phyloP scores from a whole-genome alignment of 2,888 invertebrate genomes.

The Choristoneura rosaceana region DNA sequence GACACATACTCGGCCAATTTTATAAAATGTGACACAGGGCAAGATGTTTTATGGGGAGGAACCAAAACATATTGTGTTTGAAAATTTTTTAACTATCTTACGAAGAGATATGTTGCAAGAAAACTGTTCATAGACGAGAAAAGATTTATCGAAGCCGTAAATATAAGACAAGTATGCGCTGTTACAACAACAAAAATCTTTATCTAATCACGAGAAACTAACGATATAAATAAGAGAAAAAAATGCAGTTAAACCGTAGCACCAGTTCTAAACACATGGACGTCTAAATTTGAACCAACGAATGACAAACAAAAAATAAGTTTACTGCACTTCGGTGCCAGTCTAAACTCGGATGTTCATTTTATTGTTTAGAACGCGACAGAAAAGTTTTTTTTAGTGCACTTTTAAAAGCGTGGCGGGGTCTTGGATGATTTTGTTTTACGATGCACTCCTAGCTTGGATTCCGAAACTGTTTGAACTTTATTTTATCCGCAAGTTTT shows the following conservation, averaged over 20 bases:
- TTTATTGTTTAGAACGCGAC: conserved; percentile 79
- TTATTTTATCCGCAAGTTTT: conserved; percentile 32
- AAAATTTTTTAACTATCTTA: neutral
- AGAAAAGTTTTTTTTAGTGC: conserved; percentile 79
- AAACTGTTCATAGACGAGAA: neutral
- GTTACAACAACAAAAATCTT: conserved; percentile 8
- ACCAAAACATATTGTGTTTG: neutral
- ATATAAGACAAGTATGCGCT: conserved; percentile 15
- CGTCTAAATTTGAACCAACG: conserved; percentile 73
- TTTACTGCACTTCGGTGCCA: conserved; percentile 66
- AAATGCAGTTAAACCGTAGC: conserved; percentile 40
- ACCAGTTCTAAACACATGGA: conserved; percentile 63
- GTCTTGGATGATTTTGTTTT: conserved; percentile 48
- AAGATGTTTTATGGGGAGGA: neutral
- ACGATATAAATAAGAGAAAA: conserved; percentile 21
- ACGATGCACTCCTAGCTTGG: conserved; percentile 42
- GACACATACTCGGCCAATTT: too few relatives aligned
- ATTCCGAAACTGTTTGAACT: conserved; percentile 39
- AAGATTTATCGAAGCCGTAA: conserved; percentile 33
- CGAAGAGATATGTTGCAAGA: neutral
- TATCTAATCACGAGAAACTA: conserved; percentile 29
- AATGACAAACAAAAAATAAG: conserved; percentile 76
- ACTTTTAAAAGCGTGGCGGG: conserved; percentile 64
- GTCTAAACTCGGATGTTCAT: conserved; percentile 56
- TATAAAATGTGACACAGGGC: too few relatives aligned